Base-by-base conservation (phyloP, 2,113 vertebrate genomes). In the Girardinichthys multiradiatus region DNA sequence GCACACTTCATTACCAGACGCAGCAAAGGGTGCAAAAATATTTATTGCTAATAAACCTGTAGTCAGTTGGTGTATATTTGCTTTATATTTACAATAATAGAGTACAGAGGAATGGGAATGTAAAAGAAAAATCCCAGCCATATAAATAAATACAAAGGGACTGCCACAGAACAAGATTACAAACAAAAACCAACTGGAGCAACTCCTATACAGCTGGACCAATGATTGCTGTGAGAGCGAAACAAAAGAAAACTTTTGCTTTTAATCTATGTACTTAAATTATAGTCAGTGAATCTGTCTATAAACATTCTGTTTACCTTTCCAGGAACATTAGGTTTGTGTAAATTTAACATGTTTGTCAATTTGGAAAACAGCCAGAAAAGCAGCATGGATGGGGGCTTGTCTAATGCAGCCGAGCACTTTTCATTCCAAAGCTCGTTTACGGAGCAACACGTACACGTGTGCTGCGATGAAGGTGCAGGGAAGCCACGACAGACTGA, bases 31-130 rank as follows among this genome's bases (percentile, higher is more conserved):
- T 95, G 95, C 94, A 95, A 95, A 95, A 95, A 95, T 95, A 95
- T 95, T 95, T 95, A 95, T 95, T 95, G 94, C 95, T 95, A 94
- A 94, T 95, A 95, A 95, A 95, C 94, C 88, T 93, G 93, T 92
- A 87, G 93, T 95, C 93, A 94, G 94, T 94, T 90, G 91, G 92
- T 95, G 93, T 94, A 94, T 93, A 95, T 94, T 93, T 94, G 93
- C 88, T 91, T 92, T 93, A 92, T 95, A 95, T 95, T 95, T 95
- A 95, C 95, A 95, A 91, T 88, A 92, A 92, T 89, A 93, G 93
- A 87, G 90, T 93, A 95, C 91, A 93, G 86, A 91, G 88, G 87
- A 91, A 90, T 90, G 91, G 91, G 91, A 91, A 92, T 81, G 93
- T 92, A 91, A 92, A 92, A 89, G 87, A 93, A 92, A 89, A 90